Percentiles rank a stretch among this genome's conserved stretches.
Evolutionary conservation across 1,140 invertebrate genomes (phyloP).

Genomic region (Hylyphantes graminicola): DNA sequence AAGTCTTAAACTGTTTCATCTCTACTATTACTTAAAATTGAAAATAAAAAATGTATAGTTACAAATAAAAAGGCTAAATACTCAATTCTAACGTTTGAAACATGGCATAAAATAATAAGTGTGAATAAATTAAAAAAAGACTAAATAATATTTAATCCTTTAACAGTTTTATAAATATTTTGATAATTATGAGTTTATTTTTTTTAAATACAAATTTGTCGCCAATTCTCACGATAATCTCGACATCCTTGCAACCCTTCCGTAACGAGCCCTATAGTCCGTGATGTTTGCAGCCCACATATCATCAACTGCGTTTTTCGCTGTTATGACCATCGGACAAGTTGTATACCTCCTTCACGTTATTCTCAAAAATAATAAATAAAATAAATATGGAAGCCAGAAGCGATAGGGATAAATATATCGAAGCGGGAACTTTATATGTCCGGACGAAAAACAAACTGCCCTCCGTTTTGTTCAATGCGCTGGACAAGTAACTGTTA

Average conservation of each 20-base stretch:
- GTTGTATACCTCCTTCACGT: conserved; percentile 25
- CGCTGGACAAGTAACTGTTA: conserved; percentile 52
- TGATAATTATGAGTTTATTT: too few relatives aligned
- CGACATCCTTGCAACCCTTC: not conserved
- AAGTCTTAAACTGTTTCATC: too few relatives aligned
- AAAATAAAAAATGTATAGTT: too few relatives aligned
- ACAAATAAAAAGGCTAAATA: too few relatives aligned
- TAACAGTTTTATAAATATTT: too few relatives aligned
- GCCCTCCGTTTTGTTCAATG: conserved; percentile 18
- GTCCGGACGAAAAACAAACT: not conserved
- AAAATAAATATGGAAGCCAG: conserved; percentile 45
- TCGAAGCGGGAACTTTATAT: conserved; percentile 8
- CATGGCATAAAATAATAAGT: too few relatives aligned
- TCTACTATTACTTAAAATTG: too few relatives aligned
- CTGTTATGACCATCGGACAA: conserved; percentile 39
- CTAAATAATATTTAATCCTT: too few relatives aligned
- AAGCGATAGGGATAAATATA: conserved; percentile 49
- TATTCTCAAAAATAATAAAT: conserved; percentile 52
- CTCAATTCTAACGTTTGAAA: too few relatives aligned
- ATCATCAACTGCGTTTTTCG: conserved; percentile 52
- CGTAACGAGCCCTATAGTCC: conserved; percentile 52
- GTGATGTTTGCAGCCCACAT: conserved; percentile 47
- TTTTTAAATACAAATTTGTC: too few relatives aligned
- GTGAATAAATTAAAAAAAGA: too few relatives aligned
- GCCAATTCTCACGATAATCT: not conserved